Base-by-base conservation (phyloP, 2,888 invertebrate species). In the Panzeria rudis region DNA sequence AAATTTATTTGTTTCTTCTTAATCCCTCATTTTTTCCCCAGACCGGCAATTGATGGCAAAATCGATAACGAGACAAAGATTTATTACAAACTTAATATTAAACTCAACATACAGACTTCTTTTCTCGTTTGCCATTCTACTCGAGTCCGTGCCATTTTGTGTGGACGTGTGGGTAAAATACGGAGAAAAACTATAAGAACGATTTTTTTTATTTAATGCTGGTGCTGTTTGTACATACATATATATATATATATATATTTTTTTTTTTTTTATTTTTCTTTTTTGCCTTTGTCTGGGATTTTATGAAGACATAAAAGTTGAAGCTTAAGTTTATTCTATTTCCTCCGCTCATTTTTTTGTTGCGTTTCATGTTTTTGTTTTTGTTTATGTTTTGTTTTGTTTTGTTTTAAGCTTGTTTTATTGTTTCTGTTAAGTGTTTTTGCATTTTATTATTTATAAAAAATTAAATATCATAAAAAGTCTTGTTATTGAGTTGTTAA, bases 221-320 rank as follows among this genome's bases (percentile, higher is more conserved):
- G 32, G 23, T 35, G 13, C 20, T 56, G 25, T 73, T 80, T 47
- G 25, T 50, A 13, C 32, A 54, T n/a, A n/a, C n/a, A n/a, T n/a
- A n/a, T n/a, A n/a, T 47, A 29, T 11, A 15, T 38, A n/a, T 17
- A 25, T 64, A 5, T 52, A 11, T 52, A 13, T 44, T n/a, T 32
- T 23, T 79, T 64, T 56, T 66, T 52, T 23, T 72, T 72, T 23
- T 23, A 59, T 50, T 66, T 20, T 41, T 35, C 2, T 17, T 32
- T 61, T 64, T 72, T 66, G 17, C 15, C 47, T 78, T 83, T 78
- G 83, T 83, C 78, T 78, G 41, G 72, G 72, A 77, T 71, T 83
- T 83, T 78, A 78, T 83, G 83, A 83, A 83, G 83, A 83, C 83
- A 83, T 83, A 78, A 83, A 81, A 83, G 83, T 83, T 62, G 23